phyloP scores from a whole-genome alignment of 1,140 invertebrate genomes.

The Druon quercuslanigerum region DNA sequence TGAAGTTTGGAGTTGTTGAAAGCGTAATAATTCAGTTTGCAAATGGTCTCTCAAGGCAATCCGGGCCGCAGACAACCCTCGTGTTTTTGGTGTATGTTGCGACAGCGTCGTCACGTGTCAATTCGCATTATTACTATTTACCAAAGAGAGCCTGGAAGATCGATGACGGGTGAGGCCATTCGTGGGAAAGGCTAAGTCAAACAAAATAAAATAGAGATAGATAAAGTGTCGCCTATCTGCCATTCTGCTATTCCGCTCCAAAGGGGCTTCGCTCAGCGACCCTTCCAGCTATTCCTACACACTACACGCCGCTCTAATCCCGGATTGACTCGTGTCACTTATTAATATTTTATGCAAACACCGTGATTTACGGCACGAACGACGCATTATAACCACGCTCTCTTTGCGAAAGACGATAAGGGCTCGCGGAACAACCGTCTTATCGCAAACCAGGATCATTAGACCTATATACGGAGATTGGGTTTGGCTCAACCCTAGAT shows the following conservation, averaged over 20 bases:
- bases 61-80: not conserved
- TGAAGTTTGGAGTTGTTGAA: not conserved
- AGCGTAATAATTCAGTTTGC: not conserved
- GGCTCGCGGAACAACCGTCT: constrained; percentile 46
- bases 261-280: constrained; percentile 42
- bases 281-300: constrained; percentile 30
- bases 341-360: constrained; percentile 78
- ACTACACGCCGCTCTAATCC: constrained; percentile 65
- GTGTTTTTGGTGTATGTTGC: constrained; percentile 48
- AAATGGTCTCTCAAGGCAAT: not conserved
- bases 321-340: constrained; percentile 76
- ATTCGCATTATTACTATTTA: constrained; percentile 76
- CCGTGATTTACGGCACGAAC: constrained; percentile 69
- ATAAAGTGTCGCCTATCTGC: constrained; percentile 66
- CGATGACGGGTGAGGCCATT: constrained; percentile 54
- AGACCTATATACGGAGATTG: constrained; percentile 5
- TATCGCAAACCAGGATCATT: constrained; percentile 40
- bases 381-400: constrained; percentile 58
- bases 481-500: not conserved
- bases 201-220: constrained; percentile 74
- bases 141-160: constrained; percentile 61
- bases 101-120: constrained; percentile 69
- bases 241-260: constrained; percentile 36
- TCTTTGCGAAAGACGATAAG: constrained; percentile 52
- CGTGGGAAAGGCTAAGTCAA: constrained; percentile 74